Base-by-base conservation (phyloP, 2,888 invertebrate species). In the Criorhina ranunculi region DNA sequence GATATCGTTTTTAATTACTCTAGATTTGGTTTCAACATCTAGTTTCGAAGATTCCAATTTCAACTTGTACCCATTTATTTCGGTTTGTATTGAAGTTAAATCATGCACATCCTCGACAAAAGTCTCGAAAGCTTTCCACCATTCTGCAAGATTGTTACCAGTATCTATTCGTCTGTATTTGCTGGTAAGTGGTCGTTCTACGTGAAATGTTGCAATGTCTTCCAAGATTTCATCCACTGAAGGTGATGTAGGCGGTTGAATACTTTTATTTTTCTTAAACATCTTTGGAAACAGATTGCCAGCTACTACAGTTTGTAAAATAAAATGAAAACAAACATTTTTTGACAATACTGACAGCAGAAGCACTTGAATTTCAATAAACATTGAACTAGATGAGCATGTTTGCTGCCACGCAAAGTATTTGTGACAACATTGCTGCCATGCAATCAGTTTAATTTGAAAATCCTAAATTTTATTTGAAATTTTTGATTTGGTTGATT, bases 41-140 rank as follows among this genome's bases (percentile, higher is more conserved):
- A 87, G 15, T 53, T 90, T 89, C 5, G 88, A 87, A 0, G 88
- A 88, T 73, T 89, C 87, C 4, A 91, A 76, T 55, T 89, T 89
- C 0, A 88, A 70, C 69, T 88, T 89, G 17, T 89, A 89, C 0
- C 87, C 87, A 12, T 89, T 89, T 6, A 90, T 87, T 80, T 88
- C 87, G 5, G 66, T 88, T 57, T 89, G 87, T 55, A 91, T 87
- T n/a, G 85, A 86, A 24, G 88, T 88, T 12, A 92, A 81, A 60
- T 89, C 89, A 3, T 89, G 88, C 0, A 90, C 87, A 85, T 91
- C 91, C 9, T 88, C 88, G 1, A 91, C 89, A 60, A 91, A 91
- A 19, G 88, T 88, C 72, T 91, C 91, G 60, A 92, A 91, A 0
- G 88, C 79, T 42, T 89, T 88, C 91, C 91, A 91, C 91, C 92